Evolutionary conservation across 2,888 invertebrate genomes (phyloP), one percentile per base, ranked within the genome.

Genomic region (Phasia obesa): DNA sequence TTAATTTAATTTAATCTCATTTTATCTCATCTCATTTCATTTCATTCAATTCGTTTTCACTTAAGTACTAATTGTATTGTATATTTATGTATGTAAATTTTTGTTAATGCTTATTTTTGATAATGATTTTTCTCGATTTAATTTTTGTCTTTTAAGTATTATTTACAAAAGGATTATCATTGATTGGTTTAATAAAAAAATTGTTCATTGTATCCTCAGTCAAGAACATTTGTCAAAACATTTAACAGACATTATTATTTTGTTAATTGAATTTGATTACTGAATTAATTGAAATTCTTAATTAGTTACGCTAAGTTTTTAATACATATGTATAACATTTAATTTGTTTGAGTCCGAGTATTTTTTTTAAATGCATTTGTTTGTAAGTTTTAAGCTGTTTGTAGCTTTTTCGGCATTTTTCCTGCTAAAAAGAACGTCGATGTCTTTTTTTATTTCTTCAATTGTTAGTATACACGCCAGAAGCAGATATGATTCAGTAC

Each of bases 191-290:
- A n/a, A 25, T 38, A 67, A 60, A 59, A 57, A 67, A 49, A 25
- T 27, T 57, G 38, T 59, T 75, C 75, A 67, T 67, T 49, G 47
- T 67, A 27, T 80, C 57, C 55, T 81, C 81, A 81, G 81, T 81
- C 81, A 77, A 81, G 67, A 73, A 73, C 71, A 76, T 78, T 77
- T 67, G 62, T 71, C 49, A 59, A 55, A 64, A 55, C 55, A 77
- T 21, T 69, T 53, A 76, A 76, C 76, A 65, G 59, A 60, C 9
- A 42, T 53, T 60, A 35, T 42, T 65, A 47, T 31, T 74, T 51
- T 21, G 7, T 65, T 75, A 65, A 65, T 75, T 75, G 75, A 75
- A 65, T 47, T 62, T 57, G 35, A 38, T 57, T 65, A 35, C 57
- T 47, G 47, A 25, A 57, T 75, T 76, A 59, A 51, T 69, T 60